phyloP scores from a whole-genome alignment of 2,797 vertebrate genomes.

The Dallia pectoralis region DNA sequence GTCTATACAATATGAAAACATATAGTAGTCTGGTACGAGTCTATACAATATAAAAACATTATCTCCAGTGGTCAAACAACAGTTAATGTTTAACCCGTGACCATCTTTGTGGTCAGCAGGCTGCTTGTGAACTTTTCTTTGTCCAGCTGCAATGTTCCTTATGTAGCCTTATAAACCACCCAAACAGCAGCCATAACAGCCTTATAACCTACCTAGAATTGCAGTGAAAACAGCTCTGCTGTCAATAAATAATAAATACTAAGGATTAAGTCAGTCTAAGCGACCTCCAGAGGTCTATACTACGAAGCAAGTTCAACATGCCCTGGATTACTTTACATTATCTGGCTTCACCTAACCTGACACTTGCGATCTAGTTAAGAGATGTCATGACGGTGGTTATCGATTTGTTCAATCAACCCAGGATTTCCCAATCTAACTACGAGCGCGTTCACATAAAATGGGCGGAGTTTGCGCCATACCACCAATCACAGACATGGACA shows the following conservation, averaged over 20 bases:
- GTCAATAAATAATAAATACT: slow-evolving; percentile 91
- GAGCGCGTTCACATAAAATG: too few relatives aligned
- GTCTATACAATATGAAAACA: too few relatives aligned
- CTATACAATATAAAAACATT: neutral
- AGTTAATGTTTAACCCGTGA: neutral
- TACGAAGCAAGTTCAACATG: too few relatives aligned
- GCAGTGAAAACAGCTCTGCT: slow-evolving; percentile 55
- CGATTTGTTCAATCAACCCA: too few relatives aligned
- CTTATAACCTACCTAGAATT: slow-evolving; percentile 24
- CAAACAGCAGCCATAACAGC: slow-evolving; percentile 53
- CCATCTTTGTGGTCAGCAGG: too few relatives aligned
- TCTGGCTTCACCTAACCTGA: too few relatives aligned
- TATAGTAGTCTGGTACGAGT: neutral
- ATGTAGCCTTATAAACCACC: slow-evolving; percentile 8
- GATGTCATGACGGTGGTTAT: too few relatives aligned
- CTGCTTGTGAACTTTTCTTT: neutral
- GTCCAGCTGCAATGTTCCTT: neutral
- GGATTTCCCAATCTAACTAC: too few relatives aligned
- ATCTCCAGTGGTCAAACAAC: neutral
- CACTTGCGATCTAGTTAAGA: too few relatives aligned
- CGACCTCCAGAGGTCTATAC: slow-evolving; percentile 44
- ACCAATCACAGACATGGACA: too few relatives aligned
- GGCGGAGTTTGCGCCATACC: too few relatives aligned
- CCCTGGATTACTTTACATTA: too few relatives aligned
- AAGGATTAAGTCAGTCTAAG: slow-evolving; percentile 54